A percentile compares a stretch with the other conserved stretches of the same genome.
These are phyloP conservation scores for Prorops nasuta DNA, from an alignment of 1,140 invertebrate genomes.

Conservation along the genomic window DNA sequence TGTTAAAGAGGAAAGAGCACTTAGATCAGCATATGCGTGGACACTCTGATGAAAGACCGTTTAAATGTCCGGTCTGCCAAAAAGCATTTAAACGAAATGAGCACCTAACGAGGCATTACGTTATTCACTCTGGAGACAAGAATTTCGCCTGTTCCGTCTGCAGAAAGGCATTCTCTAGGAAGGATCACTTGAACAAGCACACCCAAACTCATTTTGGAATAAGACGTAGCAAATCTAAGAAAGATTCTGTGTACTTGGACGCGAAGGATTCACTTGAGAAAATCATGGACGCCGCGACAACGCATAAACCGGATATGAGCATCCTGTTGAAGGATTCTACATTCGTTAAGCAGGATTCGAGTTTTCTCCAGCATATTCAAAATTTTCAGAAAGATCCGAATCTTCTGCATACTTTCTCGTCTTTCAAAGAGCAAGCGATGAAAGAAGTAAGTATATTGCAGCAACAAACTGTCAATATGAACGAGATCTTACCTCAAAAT, in stretches of 20 bases:
- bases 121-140: slow-evolving; percentile 61
- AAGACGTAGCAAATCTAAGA: slow-evolving; percentile 42
- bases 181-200: slow-evolving; percentile 76
- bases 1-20: slow-evolving; percentile 55
- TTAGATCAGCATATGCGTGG: slow-evolving; percentile 68
- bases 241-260: slow-evolving; percentile 35
- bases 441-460: slow-evolving; percentile 40
- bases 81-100: slow-evolving; percentile 62
- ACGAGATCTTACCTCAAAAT: slow-evolving; percentile 53
- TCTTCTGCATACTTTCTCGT: slow-evolving; percentile 46
- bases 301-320: slow-evolving; percentile 43
- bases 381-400: slow-evolving; percentile 47
- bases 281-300: slow-evolving; percentile 17
- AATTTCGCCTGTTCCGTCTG: slow-evolving; percentile 73
- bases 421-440: slow-evolving; percentile 46
- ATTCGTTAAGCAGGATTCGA: slow-evolving; percentile 42
- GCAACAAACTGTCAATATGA: slow-evolving; percentile 51
- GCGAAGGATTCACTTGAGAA: slow-evolving; percentile 37
- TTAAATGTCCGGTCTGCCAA: slow-evolving; percentile 57
- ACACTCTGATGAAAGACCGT: slow-evolving; percentile 73
- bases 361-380: slow-evolving; percentile 48
- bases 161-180: slow-evolving; percentile 73
- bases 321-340: slow-evolving; percentile 41
- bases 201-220: slow-evolving; percentile 52
- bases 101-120: slow-evolving; percentile 56